These are phyloP conservation scores for Protobothrops mucrosquamatus DNA, from an alignment of 2,113 vertebrate species.

Conservation along the genomic window DNA sequence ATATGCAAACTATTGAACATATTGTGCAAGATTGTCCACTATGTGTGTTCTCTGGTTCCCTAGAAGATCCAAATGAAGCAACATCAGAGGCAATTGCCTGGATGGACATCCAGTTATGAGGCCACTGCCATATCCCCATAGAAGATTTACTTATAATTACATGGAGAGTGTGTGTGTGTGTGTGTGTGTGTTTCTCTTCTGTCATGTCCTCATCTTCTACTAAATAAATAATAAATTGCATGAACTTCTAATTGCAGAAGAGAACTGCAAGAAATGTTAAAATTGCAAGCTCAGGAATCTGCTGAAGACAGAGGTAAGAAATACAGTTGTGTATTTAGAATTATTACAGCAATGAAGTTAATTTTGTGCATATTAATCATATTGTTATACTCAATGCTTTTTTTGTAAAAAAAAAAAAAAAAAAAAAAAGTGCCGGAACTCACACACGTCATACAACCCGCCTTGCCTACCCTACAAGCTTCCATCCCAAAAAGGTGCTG, in stretches of 20 bases:
- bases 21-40: background rate
- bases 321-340: background rate
- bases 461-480: too few relatives aligned
- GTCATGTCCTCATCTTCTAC: background rate
- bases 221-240: background rate
- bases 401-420: too few relatives aligned
- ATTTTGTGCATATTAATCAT: constrained; percentile 15
- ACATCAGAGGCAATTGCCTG: background rate
- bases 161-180: background rate
- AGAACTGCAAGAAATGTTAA: constrained; percentile 54
- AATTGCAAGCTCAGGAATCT: constrained; percentile 50
- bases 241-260: constrained; percentile 66
- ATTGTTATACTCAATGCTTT: background rate
- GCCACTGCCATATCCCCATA: background rate
- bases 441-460: too few relatives aligned
- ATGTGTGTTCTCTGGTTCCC: background rate
- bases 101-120: background rate
- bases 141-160: background rate
- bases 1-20: background rate
- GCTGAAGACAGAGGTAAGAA: constrained; percentile 50
- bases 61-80: background rate
- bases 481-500: too few relatives aligned
- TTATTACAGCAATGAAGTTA: background rate
- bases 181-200: background rate
- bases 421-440: too few relatives aligned